A percentile compares a stretch with the other conserved stretches of the same genome.
These are phyloP conservation scores for Leptinotarsa juncta DNA, from an alignment of 2,888 invertebrate species.

Conservation along the genomic window DNA sequence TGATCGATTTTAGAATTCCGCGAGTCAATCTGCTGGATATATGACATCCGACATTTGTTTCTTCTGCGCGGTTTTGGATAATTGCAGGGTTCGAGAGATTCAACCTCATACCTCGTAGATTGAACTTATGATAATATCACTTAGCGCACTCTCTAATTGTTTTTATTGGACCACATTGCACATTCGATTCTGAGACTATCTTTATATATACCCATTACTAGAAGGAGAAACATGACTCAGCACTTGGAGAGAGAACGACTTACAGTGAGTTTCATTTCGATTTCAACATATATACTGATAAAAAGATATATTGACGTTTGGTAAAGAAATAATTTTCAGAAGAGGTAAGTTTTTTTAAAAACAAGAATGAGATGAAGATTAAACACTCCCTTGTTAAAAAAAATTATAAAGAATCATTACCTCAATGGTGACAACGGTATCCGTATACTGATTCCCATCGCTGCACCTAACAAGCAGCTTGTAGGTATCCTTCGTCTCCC, in stretches of 20 bases:
- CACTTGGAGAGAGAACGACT: not conserved
- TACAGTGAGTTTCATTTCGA: not conserved
- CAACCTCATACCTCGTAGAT: too few species aligned
- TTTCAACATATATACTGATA: too few species aligned
- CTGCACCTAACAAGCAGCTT: slow-evolving; percentile 84
- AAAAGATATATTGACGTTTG: too few species aligned
- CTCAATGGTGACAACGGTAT: slow-evolving; percentile 81
- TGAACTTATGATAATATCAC: too few species aligned
- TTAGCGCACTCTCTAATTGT: too few species aligned
- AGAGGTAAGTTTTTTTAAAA: too few species aligned
- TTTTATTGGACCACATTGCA: too few species aligned
- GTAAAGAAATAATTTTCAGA: too few species aligned
- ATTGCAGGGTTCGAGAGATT: not conserved
- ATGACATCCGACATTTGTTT: slow-evolving; percentile 18
- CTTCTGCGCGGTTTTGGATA: not conserved
- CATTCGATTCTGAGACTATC: too few species aligned
- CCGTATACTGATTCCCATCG: slow-evolving; percentile 89
- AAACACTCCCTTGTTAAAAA: not conserved
- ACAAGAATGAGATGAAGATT: too few species aligned
- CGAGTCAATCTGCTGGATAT: slow-evolving; percentile 46
- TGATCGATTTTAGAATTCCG: slow-evolving; percentile 56
- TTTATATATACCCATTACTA: too few species aligned
- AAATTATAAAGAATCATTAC: slow-evolving; percentile 64
- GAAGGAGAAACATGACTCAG: not conserved
- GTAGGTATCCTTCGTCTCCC: slow-evolving; percentile 84